Evolutionary conservation across 2,113 vertebrate species (phyloP), one percentile per base, ranked within the genome.

Genomic region (Scortum barcoo): DNA sequence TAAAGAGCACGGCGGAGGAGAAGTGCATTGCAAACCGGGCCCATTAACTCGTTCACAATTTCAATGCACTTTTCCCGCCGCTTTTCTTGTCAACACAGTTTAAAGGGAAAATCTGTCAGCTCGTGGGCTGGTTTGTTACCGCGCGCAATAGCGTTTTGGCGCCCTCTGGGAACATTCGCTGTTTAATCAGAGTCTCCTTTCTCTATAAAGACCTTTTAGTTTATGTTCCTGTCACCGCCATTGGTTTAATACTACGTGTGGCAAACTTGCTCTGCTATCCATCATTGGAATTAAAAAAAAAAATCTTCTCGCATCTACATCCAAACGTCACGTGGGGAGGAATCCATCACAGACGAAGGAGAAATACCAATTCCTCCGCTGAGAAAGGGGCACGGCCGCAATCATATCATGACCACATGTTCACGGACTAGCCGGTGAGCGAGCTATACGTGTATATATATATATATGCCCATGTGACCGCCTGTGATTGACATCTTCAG

Each of bases 41-140:
- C 75, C 85, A 89, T 92, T 91, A 87, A 87, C 76, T 87, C 60
- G 16, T 74, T 77, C 84, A 33, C 58, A 9, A 53, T 85, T 85
- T 56, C 77, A 22, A n/a, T 36, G 38, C 33, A 8, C 58, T 75
- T 50, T 54, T 28, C 30, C n/a, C 14, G 44, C 60, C 28, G 74
- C 56, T 76, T 67, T 69, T 58, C 78, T 48, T 80, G 85, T 89
- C 83, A 54, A 76, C 73, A 54, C 62, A 7, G 30, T 83, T 84
- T 76, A 68, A 72, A 61, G 77, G 62, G 70, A 28, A 69, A 72
- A 79, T 84, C 71, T 74, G 76, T 92, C 85, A 76, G 48, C 44
- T 60, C 0, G 76, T 9, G 46, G 61, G 48, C 22, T 44, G 75
- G 75, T 75, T 82, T 58, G 84, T 84, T 48, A 60, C 77, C 1